Conservation (phyloP, 2,113 vertebrate genomes). For the Lichenostomus cassidix region DNA sequence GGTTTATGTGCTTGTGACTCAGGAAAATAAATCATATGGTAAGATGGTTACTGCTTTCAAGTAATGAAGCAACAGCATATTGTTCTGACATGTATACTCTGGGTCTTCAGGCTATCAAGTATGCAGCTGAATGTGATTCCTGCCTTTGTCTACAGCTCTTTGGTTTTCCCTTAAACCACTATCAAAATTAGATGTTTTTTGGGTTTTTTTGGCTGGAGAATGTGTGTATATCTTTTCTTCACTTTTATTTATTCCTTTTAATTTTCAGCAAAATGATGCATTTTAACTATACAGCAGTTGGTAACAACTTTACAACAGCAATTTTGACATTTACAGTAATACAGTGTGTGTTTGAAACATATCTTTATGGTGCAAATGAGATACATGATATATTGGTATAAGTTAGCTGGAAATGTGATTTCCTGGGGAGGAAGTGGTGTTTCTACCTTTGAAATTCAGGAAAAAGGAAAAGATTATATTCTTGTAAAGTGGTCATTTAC, state of each 20-base stretch:
- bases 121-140: not conserved
- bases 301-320: not conserved
- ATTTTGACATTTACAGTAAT: not conserved
- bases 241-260: not conserved
- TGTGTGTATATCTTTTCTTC: not conserved
- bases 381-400: not conserved
- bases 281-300: not conserved
- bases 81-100: not conserved
- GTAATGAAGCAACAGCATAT: not conserved
- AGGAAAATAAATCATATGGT: not conserved
- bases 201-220: not conserved
- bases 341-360: not conserved
- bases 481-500: not conserved
- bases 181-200: not conserved
- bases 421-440: not conserved
- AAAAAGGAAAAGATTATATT: not conserved
- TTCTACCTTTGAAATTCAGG: not conserved
- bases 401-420: not conserved
- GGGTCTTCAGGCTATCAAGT: not conserved
- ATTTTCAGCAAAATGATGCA: not conserved
- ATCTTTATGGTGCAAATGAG: not conserved
- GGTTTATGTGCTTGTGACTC: not conserved
- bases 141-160: not conserved
- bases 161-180: not conserved
- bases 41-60: not conserved